Evolutionary conservation across 2,888 invertebrate genomes (phyloP).

Genomic region (Metacarcinus magister): DNA sequence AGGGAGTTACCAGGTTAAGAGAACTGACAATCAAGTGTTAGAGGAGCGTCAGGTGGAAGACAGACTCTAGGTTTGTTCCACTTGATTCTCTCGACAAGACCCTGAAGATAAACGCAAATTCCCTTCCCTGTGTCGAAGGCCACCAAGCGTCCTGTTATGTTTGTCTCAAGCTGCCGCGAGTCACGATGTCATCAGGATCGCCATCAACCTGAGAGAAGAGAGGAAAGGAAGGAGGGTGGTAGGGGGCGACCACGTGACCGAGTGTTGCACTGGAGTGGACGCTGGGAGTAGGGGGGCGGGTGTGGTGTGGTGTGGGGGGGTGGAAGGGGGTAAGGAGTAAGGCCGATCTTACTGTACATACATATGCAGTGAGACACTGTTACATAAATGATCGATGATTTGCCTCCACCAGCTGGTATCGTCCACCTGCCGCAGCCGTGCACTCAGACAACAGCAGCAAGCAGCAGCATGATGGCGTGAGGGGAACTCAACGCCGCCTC

Average conservation of each 20-base stretch:
- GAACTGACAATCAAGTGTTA: background rate
- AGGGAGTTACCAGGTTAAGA: background rate
- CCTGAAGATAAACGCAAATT: background rate
- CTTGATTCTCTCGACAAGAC: background rate
- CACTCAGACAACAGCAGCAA: background rate
- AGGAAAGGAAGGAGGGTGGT: background rate
- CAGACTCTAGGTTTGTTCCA: background rate
- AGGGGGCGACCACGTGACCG: background rate
- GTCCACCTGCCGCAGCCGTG: background rate
- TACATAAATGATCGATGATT: background rate
- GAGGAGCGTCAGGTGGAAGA: conserved; percentile 10
- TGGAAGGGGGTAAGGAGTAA: background rate
- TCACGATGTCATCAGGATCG: background rate
- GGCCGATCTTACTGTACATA: background rate
- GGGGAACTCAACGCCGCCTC: background rate
- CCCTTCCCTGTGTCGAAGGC: no score
- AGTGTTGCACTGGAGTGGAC: background rate
- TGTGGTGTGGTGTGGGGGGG: background rate
- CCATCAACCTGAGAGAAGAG: background rate
- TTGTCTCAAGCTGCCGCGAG: background rate
- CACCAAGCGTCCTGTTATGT: background rate
- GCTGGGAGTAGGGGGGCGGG: background rate
- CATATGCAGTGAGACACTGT: background rate
- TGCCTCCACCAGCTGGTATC: background rate
- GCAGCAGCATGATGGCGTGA: background rate